Evolutionary conservation across 1,140 invertebrate genomes (phyloP), one percentile per base, ranked within the genome.

Genomic region (Sycophaga agraensis): DNA sequence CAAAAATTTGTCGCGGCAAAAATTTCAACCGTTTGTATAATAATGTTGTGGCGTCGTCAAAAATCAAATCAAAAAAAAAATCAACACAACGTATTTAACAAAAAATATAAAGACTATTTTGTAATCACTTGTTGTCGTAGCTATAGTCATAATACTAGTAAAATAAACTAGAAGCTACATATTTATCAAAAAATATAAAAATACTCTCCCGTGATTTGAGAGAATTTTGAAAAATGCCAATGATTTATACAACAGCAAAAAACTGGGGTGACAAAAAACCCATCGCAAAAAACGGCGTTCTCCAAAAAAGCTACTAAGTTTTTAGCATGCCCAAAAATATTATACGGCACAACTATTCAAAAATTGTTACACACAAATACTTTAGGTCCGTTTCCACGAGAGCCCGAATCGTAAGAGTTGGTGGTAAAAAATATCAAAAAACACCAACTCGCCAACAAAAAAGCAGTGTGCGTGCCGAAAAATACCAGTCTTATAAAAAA

Each of bases 211-310:
- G 37, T n/a, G 37, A 39, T 37, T 63, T 46, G 63, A 64, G 39
- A 53, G 63, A 76, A 78, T 79, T 78, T 78, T 78, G 75, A 77
- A 77, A 79, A 77, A 79, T 75, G 70, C 75, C 77, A 78, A 78
- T 78, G 68, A 66, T 63, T 70, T 64, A 68, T 72, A 72, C 65
- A 73, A 69, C 68, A 74, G 63, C 70, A 70, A 66, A 69, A 67
- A 70, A 12, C 17, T 53, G 53, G 68, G 69, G 59, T 56, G 68
- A 12, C 40, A 57, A 57, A 50, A 57, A 57, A 35, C 22, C 14
- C 26, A 35, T 46, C 14, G 37, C 26, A 57, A 26, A 55, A 56
- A 55, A 46, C 14, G 8, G 11, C 42, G 54, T 43, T 35, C 9
- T 24, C 61, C 63, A 72, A 75, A 77, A 73, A 80, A 80, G 76